Evolutionary conservation across 2,888 invertebrate genomes (phyloP), one percentile per base, ranked within the genome.

Genomic region (Monochamus alternatus): DNA sequence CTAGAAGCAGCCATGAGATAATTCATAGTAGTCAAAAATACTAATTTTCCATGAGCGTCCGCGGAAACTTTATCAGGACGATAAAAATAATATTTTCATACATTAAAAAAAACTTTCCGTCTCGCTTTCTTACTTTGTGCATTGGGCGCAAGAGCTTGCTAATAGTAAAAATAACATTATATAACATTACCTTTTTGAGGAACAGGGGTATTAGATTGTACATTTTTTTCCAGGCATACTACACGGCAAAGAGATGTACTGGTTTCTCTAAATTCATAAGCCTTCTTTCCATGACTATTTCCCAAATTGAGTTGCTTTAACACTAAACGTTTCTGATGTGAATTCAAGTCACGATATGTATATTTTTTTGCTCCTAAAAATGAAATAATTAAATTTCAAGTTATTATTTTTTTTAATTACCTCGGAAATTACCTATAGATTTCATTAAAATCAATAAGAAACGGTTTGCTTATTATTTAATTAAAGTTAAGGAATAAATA

Each of bases 261-360:
- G 43, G 65, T 59, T 52, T 77, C 72, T 52, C 74, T 65, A 43
- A 73, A 71, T 38, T 65, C 75, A 44, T 68, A 75, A 7, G 69
- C 62, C 30, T 62, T 77, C 44, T 69, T 77, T 3, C 73, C 66
- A 43, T 67, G 65, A 10, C 51, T 32, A 22, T 64, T 77, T 12
- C 71, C 71, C n/a, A 75, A 31, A 55, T 52, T 47, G 14, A 73
- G 22, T 60, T 77, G 72, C 43, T 73, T 75, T 22, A 66, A 9
- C 9, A 75, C 38, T 38, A 62, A 14, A 31, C 47, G 69, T 72
- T 70, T 73, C 69, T 73, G 72, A 2, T 62, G 43, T 58, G 14
- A 14, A 14, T 8, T 14, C 5, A 58, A 10, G 14, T 8, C 44
- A 47, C 30, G 44, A 47, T 63, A 14, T 7, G 14, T 43, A 9